Evolutionary conservation across 2,797 vertebrate species (phyloP).

Genomic region (Eulemur rubriventer): DNA sequence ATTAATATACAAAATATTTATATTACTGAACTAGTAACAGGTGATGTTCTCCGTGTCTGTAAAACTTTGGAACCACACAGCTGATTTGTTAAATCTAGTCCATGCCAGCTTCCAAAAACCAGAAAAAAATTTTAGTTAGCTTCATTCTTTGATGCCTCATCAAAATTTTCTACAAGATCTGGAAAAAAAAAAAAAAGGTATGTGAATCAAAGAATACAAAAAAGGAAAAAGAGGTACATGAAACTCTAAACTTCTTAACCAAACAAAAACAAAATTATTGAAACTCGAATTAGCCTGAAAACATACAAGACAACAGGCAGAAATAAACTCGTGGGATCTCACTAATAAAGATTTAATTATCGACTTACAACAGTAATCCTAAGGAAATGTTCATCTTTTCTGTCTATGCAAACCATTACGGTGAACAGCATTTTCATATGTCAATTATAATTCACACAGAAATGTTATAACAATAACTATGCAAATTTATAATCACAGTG

Average conservation of each 20-base stretch:
- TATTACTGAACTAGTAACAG: constrained; percentile 91
- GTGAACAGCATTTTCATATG: constrained; percentile 37
- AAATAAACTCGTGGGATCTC: constrained; percentile 30
- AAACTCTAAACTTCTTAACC: constrained; percentile 14
- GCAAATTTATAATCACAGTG: constrained; percentile 42
- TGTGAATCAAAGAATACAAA: constrained; percentile 40
- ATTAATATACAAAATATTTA: constrained; percentile 94
- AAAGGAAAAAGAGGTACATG: neutral
- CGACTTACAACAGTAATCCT: constrained; percentile 47
- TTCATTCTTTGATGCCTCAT: constrained; percentile 97
- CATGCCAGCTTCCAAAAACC: constrained; percentile 87
- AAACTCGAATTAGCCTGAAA: constrained; percentile 45
- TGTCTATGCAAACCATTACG: constrained; percentile 25
- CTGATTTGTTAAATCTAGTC: constrained; percentile 91
- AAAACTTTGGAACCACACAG: constrained; percentile 90
- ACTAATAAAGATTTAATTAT: constrained; percentile 34
- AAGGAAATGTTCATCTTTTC: constrained; percentile 29
- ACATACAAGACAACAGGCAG: neutral
- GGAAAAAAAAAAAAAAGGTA: constrained; percentile 72
- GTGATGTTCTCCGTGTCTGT: constrained; percentile 88
- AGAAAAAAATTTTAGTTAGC: constrained; percentile 90
- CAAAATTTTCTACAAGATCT: constrained; percentile 99
- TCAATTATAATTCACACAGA: constrained; percentile 54
- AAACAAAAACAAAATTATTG: constrained; percentile 44
- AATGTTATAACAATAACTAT: constrained; percentile 35